Conservation (phyloP, 2,113 vertebrate genomes). For the Lepus europaeus region DNA sequence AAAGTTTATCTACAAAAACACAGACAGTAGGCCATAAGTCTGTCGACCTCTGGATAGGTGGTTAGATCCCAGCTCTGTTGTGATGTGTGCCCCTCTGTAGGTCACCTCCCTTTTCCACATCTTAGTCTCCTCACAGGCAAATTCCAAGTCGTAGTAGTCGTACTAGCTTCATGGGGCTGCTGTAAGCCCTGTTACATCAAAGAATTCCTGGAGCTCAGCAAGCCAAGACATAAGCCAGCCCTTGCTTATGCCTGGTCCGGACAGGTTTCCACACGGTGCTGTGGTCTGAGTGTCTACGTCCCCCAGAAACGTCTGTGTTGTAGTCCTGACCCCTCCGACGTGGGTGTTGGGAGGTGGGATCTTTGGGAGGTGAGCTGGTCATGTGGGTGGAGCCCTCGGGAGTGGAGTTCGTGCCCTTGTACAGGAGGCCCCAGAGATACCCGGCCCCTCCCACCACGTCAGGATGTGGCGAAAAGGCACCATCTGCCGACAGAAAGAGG, state of each 20-base stretch:
- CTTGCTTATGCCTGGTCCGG: neutral
- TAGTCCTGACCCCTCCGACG: neutral
- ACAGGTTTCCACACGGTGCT: neutral
- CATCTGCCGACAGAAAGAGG: no score
- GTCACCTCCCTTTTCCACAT: neutral
- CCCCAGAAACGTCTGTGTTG: neutral
- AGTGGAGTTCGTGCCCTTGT: neutral
- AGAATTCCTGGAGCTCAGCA: neutral
- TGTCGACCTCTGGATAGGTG: neutral
- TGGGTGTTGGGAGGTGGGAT: neutral
- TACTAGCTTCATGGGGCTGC: neutral
- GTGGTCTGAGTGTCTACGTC: neutral
- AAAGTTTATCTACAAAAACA: constrained; percentile 42
- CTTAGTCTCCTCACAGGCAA: neutral
- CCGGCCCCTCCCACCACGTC: neutral
- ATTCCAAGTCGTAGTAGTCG: neutral
- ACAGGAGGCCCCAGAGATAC: neutral
- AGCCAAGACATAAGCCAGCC: neutral
- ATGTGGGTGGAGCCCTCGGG: no score
- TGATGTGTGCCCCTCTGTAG: neutral
- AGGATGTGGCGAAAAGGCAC: no score
- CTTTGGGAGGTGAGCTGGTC: neutral
- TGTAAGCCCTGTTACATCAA: neutral
- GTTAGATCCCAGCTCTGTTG: neutral
- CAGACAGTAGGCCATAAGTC: neutral